Conservation (phyloP, 2,888 invertebrate species). For the Mythimna impura region DNA sequence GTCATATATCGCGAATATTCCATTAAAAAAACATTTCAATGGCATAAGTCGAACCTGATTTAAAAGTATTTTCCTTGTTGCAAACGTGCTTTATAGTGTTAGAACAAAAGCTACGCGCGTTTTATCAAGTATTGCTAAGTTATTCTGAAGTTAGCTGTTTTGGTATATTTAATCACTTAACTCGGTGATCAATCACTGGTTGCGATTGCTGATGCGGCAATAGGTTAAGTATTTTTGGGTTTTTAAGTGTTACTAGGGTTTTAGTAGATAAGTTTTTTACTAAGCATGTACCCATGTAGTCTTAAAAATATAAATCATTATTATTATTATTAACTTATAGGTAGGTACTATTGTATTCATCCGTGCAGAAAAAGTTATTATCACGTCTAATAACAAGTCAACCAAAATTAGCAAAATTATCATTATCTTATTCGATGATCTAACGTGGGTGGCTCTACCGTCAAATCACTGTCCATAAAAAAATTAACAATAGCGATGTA, state of each 20-base stretch:
- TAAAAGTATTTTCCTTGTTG: conserved; percentile 12
- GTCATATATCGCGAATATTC: conserved; percentile 4
- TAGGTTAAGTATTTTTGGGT: no score
- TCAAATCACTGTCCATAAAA: conserved; percentile 10
- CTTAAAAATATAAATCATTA: no score
- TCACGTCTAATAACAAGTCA: not conserved
- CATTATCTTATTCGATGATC: not conserved
- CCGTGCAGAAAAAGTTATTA: not conserved
- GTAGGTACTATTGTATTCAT: no score
- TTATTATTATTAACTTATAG: no score
- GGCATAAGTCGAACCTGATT: not conserved
- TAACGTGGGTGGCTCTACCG: not conserved
- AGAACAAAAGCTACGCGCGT: not conserved
- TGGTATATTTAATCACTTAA: not conserved
- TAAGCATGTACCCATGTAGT: no score
- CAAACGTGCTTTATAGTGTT: conserved; percentile 7
- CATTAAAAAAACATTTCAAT: conserved; percentile 9
- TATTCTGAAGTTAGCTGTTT: not conserved
- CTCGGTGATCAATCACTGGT: no score
- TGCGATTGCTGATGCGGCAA: no score
- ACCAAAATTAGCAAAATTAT: not conserved
- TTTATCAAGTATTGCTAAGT: conserved; percentile 1
- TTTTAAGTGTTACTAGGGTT: no score
- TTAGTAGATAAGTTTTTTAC: no score
- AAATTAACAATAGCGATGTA: conserved; percentile 28